A percentile compares a stretch with the other conserved stretches of the same genome.
These are phyloP conservation scores for Geophilus truncorum DNA, from an alignment of 2,888 invertebrate genomes.

Conservation along the genomic window DNA sequence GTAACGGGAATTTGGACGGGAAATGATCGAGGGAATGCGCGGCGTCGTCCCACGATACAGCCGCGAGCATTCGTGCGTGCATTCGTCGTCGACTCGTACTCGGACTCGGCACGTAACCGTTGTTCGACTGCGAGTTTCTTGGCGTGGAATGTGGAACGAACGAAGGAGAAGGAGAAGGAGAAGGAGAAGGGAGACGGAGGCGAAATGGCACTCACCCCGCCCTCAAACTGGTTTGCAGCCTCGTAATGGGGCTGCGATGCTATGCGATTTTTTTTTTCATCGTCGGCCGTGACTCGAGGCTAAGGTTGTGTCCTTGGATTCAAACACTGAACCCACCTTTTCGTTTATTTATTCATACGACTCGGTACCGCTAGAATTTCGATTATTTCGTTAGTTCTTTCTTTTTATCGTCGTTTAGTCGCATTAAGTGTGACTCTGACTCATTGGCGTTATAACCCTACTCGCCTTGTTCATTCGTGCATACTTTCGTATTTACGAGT, in stretches of 20 bases:
- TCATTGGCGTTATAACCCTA: too few relatives aligned
- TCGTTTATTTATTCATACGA: too few relatives aligned
- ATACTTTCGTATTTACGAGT: too few relatives aligned
- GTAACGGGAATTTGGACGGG: slow-evolving; percentile 53
- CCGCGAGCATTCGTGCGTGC: slow-evolving; percentile 37
- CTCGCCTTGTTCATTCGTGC: too few relatives aligned
- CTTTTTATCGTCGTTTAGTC: too few relatives aligned
- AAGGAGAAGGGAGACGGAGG: neutral
- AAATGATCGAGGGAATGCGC: slow-evolving; percentile 47
- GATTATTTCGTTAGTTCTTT: too few relatives aligned
- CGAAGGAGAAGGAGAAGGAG: too few relatives aligned
- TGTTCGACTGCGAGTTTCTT: neutral
- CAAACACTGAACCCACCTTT: neutral
- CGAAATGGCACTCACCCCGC: neutral
- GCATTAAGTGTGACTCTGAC: too few relatives aligned
- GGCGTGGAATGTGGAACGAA: neutral
- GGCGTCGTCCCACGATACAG: slow-evolving; percentile 44
- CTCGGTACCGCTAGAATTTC: too few relatives aligned
- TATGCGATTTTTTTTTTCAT: too few relatives aligned
- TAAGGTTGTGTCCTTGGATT: neutral
- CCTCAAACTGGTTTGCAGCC: neutral
- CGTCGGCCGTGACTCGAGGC: neutral
- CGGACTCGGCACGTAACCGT: neutral
- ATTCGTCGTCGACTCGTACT: slow-evolving; percentile 36
- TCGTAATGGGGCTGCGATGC: neutral